Evolutionary conservation across 1,140 invertebrate genomes (phyloP).

Genomic region (Tetragonula clypearis): DNA sequence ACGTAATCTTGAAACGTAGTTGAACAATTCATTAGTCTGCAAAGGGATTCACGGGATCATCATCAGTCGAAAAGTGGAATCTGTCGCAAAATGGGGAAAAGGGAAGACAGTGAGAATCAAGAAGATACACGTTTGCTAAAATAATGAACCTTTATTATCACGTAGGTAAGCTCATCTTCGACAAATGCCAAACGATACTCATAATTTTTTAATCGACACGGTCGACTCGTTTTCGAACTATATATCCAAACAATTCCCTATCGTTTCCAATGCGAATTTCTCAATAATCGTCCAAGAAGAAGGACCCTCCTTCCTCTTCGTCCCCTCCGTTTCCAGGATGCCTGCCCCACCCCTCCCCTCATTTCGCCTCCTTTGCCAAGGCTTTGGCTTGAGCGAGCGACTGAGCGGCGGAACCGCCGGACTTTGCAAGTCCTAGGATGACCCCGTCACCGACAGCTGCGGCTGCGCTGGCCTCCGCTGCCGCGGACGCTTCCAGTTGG

Average conservation of each 20-base stretch:
- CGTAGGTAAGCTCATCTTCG: slow-evolving; percentile 10
- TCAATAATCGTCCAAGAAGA: neutral
- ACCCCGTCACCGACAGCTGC: slow-evolving; percentile 2
- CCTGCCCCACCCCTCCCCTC: neutral
- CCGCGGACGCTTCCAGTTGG: neutral
- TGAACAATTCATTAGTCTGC: neutral
- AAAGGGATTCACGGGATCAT: neutral
- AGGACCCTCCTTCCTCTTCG: neutral
- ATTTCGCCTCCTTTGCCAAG: neutral
- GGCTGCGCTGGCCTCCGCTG: neutral
- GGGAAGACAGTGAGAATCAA: neutral
- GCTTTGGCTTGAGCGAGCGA: neutral
- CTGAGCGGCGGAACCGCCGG: neutral
- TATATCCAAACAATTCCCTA: neutral
- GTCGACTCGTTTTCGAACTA: neutral
- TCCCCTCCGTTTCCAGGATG: neutral
- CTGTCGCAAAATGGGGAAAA: too few species aligned
- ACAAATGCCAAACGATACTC: slow-evolving; percentile 15
- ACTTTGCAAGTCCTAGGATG: neutral
- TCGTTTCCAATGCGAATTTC: neutral
- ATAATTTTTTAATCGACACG: slow-evolving; percentile 6
- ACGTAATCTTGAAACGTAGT: neutral
- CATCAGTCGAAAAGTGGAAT: neutral
- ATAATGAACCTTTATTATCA: slow-evolving; percentile 29
- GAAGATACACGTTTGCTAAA: slow-evolving; percentile 13